A percentile compares a stretch with the other conserved stretches of the same genome.
These are phyloP conservation scores for Andrena bucephala DNA, from an alignment of 2,888 invertebrate genomes.

Conservation along the genomic window DNA sequence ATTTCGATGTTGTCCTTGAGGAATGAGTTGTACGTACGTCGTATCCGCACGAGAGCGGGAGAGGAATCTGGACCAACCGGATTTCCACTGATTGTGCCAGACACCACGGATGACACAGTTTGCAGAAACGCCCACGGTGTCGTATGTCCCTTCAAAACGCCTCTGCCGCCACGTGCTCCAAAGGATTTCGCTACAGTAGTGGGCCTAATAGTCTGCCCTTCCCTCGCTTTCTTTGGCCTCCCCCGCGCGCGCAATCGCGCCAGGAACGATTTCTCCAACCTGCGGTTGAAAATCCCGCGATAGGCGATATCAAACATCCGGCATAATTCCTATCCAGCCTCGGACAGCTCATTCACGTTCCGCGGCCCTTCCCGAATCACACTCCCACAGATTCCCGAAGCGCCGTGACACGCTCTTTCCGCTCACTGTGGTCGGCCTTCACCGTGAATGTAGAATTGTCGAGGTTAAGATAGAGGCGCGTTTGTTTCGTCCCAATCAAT, in stretches of 20 bases:
- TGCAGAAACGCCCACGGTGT: conserved; percentile 75
- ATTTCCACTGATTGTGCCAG: conserved; percentile 74
- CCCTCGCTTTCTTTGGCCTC: neutral
- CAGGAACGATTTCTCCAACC: neutral
- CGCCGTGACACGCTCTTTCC: conserved; percentile 19
- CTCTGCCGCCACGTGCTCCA: conserved; percentile 59
- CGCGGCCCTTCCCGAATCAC: neutral
- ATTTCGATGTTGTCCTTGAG: conserved; percentile 62
- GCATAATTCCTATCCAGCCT: neutral
- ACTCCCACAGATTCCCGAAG: neutral
- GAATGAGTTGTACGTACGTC: conserved; percentile 51
- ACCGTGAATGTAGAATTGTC: conserved; percentile 45
- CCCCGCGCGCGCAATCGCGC: neutral
- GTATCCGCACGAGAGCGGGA: conserved; percentile 53
- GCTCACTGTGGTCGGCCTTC: conserved; percentile 24
- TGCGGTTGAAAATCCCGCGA: conserved; percentile 30
- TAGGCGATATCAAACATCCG: conserved; percentile 61
- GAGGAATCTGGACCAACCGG: conserved; percentile 74
- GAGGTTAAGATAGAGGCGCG: conserved; percentile 34
- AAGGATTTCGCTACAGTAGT: conserved; percentile 35
- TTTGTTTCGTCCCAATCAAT: conserved; percentile 27
- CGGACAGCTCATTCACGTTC: conserved; percentile 3
- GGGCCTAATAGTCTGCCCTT: conserved; percentile 16
- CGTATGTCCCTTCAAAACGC: conserved; percentile 65
- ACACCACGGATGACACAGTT: conserved; percentile 68